Base-by-base conservation (phyloP, 1,140 invertebrate genomes). In the Pantala flavescens region DNA sequence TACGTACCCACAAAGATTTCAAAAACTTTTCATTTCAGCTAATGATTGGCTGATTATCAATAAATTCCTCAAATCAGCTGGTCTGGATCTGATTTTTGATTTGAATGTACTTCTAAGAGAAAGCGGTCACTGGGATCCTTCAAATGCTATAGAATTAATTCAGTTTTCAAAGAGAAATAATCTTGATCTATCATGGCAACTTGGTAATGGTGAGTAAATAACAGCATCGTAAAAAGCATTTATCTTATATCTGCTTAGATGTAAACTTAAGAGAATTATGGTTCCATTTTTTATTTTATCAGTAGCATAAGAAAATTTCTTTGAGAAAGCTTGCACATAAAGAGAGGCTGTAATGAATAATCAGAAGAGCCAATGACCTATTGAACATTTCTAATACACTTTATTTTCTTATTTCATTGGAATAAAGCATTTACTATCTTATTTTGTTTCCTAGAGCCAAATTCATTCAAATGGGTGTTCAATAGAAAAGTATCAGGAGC, bases 191-290 rank as follows among this genome's bases (percentile, higher is more conserved):
- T 87, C 89, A 77, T 91, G 89, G 88, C 89, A 92, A 81, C 82
- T 92, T 49, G 91, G 91, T 77, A 92, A 93, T 86, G 91, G 88
- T 88, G 82, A 79, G 71, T 77, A 23, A 76, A 73, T 71, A n/a
- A n/a, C n/a, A n/a, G n/a, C n/a, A n/a, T n/a, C n/a, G n/a, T n/a
- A 74, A 23, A n/a, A n/a, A n/a, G n/a, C n/a, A n/a, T n/a, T n/a
- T n/a, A n/a, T n/a, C n/a, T n/a, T n/a, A n/a, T n/a, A n/a, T n/a
- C n/a, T n/a, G n/a, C n/a, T n/a, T n/a, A n/a, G n/a, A n/a, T n/a
- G n/a, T n/a, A n/a, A n/a, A n/a, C n/a, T n/a, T n/a, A n/a, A n/a
- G n/a, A n/a, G n/a, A n/a, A n/a, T n/a, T n/a, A n/a, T n/a, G n/a
- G n/a, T n/a, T n/a, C n/a, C n/a, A n/a, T n/a, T n/a, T n/a, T n/a